These are phyloP conservation scores for Andricus quercusramuli DNA, from an alignment of 2,888 invertebrate genomes.

Conservation along the genomic window DNA sequence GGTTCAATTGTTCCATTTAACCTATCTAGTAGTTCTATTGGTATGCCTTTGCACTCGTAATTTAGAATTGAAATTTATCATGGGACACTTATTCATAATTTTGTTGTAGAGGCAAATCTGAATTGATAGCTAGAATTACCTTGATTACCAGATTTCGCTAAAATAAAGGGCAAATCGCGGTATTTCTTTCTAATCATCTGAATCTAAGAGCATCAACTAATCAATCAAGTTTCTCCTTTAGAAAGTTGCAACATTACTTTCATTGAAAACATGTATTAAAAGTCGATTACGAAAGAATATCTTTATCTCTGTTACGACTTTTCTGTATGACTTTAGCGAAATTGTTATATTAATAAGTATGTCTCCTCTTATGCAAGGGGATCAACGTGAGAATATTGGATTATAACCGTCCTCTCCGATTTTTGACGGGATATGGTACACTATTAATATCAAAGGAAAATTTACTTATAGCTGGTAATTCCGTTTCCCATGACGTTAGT, in stretches of 20 bases:
- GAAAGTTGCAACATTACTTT: constrained; percentile 29
- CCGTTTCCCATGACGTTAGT: constrained; percentile 42
- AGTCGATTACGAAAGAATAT: constrained; percentile 24
- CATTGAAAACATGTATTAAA: constrained; percentile 24
- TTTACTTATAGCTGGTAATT: constrained; percentile 5
- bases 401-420: not conserved
- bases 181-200: not conserved
- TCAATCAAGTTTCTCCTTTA: constrained; percentile 40
- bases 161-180: not conserved
- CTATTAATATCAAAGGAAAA: constrained; percentile 3
- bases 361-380: not conserved
- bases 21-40: constrained; percentile 32
- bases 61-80: constrained; percentile 35
- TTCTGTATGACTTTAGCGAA: not conserved
- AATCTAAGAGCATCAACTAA: constrained; percentile 18
- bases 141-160: not conserved
- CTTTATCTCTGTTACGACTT: constrained; percentile 1
- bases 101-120: constrained; percentile 17
- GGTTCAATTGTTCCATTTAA: constrained; percentile 36
- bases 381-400: not conserved
- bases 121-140: not conserved
- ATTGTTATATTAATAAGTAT: not conserved
- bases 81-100: constrained; percentile 23
- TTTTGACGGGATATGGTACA: not conserved
- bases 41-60: constrained; percentile 27